Base-by-base conservation (phyloP, 2,888 invertebrate genomes). In the Bombylius discolor region DNA sequence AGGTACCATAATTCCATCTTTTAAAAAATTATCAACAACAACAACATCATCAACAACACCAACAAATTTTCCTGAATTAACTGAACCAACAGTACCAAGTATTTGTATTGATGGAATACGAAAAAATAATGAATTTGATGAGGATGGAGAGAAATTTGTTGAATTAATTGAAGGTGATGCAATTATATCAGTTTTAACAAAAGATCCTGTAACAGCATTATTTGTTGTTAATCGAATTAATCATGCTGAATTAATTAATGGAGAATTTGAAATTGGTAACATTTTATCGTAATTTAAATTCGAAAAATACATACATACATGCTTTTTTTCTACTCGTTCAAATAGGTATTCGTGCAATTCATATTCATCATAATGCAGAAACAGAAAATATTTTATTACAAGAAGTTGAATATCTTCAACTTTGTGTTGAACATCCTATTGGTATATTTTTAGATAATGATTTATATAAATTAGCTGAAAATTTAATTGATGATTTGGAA, bases 171-270 rank as follows among this genome's bases (percentile, higher is more conserved):
- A 70, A 52, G 74, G 73, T 4, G 70, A 72, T 49, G 68, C 70
- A 4, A 66, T 72, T 62, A 59, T 73, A 7, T 71, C 73, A 47
- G 67, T 73, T 0, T 53, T 73, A 54, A 71, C 73, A 5, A 68
- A 59, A 34, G 73, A 74, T 59, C 67, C 71, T 3, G 63, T 63
- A 11, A 70, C 73, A 4, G 70, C 70, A 4, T 60, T 72, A 54
- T 74, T 73, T 60, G 69, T 72, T 1, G 64, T 71, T 32, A 70
- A 73, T 65, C 71, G 72, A 9, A 64, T 72, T n/a, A 74, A 74
- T 61, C 67, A 68, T 58, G 71, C 68, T 2, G 68, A 69, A 59
- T 59, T 73, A 7, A 62, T 73, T 23, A 67, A 64, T 47, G 69
- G 68, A 5, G 69, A 71, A 59, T 70, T 73, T 61, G 65, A 71